These are phyloP conservation scores for Geotrypetes seraphini DNA, from an alignment of 2,797 vertebrate genomes.

Conservation along the genomic window DNA sequence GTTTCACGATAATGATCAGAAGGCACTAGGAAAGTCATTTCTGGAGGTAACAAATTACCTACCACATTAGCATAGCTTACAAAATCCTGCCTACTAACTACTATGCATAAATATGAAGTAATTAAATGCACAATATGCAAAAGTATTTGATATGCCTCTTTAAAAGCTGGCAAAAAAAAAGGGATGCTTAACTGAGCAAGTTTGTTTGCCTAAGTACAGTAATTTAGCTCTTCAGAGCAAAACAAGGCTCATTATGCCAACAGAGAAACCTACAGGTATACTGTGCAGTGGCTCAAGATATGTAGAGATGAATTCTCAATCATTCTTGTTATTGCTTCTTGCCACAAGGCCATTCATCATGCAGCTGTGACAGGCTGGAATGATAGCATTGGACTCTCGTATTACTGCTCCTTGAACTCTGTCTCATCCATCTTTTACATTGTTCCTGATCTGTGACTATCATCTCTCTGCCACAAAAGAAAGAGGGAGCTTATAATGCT, in stretches of 20 bases:
- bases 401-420: constrained; percentile 64
- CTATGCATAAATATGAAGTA: constrained; percentile 53
- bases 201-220: constrained; percentile 31
- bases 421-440: constrained; percentile 61
- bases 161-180: constrained; percentile 37
- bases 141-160: constrained; percentile 40
- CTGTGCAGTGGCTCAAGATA: constrained; percentile 19
- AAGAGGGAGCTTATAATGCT: constrained; percentile 37
- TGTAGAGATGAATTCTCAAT: constrained; percentile 50
- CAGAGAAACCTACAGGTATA: constrained; percentile 41
- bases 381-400: constrained; percentile 51
- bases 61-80: constrained; percentile 53
- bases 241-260: constrained; percentile 33
- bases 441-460: constrained; percentile 40
- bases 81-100: constrained; percentile 55
- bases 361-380: constrained; percentile 43
- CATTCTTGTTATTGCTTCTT: constrained; percentile 52
- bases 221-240: constrained; percentile 34
- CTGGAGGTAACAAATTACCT: constrained; percentile 61
- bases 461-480: constrained; percentile 37
- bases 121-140: constrained; percentile 57
- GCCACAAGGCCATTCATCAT: constrained; percentile 54
- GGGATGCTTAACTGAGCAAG: constrained; percentile 35
- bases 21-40: constrained; percentile 54
- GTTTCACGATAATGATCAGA: constrained; percentile 59